These are phyloP conservation scores for Nebria brevicollis DNA, from an alignment of 2,888 invertebrate genomes.

Conservation along the genomic window DNA sequence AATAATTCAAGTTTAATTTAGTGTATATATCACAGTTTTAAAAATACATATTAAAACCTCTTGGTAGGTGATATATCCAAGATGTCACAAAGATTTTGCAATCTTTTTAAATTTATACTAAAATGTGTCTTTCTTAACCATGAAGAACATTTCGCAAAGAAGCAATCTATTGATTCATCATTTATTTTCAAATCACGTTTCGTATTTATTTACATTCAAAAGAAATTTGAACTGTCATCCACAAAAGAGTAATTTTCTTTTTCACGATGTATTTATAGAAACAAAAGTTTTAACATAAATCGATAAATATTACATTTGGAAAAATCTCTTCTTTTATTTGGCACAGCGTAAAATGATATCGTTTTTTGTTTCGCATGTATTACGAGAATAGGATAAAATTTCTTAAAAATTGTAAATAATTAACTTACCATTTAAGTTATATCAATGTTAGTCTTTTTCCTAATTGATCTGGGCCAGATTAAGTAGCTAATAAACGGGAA, in stretches of 20 bases:
- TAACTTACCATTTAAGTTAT: background rate
- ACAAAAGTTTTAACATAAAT: background rate
- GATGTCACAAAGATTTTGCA: no score
- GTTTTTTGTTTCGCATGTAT: no score
- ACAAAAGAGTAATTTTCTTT: background rate
- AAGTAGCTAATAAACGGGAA: background rate
- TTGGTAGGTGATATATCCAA: no score
- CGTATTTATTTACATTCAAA: background rate
- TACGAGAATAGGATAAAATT: background rate
- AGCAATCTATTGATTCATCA: background rate
- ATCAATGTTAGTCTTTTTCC: background rate
- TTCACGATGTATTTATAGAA: background rate
- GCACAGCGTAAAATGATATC: background rate
- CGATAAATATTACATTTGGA: background rate
- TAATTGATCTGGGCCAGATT: background rate
- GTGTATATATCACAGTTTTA: no score
- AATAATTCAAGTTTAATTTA: no score
- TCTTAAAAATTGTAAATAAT: background rate
- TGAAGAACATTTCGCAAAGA: background rate
- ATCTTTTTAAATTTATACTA: no score
- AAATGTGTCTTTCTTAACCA: background rate
- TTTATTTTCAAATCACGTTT: constrained; percentile 12
- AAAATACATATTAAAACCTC: no score
- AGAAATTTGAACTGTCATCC: background rate
- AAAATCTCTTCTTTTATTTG: background rate